Evolutionary conservation across 2,888 invertebrate species (phyloP).

Genomic region (Calameuta filiformis): DNA sequence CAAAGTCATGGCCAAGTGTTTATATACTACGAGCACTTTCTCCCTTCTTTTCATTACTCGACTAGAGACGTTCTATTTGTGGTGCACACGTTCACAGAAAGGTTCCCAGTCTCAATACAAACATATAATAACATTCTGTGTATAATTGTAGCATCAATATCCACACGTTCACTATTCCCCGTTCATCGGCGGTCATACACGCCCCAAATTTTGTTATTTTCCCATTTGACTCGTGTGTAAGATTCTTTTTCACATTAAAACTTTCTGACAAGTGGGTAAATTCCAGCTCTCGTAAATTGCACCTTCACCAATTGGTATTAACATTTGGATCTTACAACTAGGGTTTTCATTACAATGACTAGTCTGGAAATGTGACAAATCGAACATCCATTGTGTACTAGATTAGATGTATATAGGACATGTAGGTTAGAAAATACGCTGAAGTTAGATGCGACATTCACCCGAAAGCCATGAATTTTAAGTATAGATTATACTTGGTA

Average conservation of each 20-base stretch:
- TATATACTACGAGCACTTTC: constrained; percentile 63
- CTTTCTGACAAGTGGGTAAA: neutral
- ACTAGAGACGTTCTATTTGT: neutral
- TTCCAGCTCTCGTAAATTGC: neutral
- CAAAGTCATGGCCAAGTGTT: constrained; percentile 64
- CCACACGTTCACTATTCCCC: neutral
- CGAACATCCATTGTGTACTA: neutral
- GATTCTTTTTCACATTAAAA: neutral
- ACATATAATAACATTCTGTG: neutral
- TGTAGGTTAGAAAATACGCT: too few relatives aligned
- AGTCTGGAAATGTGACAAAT: neutral
- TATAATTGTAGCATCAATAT: neutral
- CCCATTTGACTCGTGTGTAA: neutral
- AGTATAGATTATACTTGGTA: neutral
- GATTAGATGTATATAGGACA: too few relatives aligned
- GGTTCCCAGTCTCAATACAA: neutral
- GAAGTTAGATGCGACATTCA: too few relatives aligned
- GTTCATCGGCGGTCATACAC: neutral
- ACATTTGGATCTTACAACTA: neutral
- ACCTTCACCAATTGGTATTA: neutral
- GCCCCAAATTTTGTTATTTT: neutral
- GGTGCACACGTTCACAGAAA: neutral
- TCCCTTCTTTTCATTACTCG: constrained; percentile 56
- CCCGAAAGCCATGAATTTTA: too few relatives aligned
- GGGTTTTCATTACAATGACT: neutral